A percentile compares a stretch with the other conserved stretches of the same genome.
These are phyloP conservation scores for Pitangus sulphuratus DNA, from an alignment of 2,797 vertebrate genomes.

Conservation along the genomic window DNA sequence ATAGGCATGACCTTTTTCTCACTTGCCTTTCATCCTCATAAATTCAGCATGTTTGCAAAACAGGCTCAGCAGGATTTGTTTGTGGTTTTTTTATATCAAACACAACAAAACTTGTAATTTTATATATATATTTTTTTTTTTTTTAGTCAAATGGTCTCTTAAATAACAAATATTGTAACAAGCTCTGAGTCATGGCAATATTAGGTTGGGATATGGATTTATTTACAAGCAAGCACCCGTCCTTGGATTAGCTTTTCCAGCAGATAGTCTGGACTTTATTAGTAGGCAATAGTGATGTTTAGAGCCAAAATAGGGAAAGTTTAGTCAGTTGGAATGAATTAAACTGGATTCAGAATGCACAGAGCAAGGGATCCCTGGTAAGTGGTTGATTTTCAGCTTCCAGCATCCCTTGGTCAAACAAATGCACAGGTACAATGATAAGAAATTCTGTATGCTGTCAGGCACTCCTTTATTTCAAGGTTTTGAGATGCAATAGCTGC, in stretches of 20 bases:
- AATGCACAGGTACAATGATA: background rate
- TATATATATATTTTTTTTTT: too few relatives aligned
- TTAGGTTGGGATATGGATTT: background rate
- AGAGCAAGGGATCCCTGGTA: background rate
- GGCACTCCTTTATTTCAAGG: background rate
- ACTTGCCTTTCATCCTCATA: slow-evolving; percentile 52
- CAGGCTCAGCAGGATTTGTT: background rate
- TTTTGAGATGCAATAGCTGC: background rate
- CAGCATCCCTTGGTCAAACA: background rate
- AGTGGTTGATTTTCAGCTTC: background rate
- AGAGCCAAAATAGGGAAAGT: background rate
- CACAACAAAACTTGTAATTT: slow-evolving; percentile 10
- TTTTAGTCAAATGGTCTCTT: slow-evolving; percentile 3
- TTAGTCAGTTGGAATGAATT: background rate
- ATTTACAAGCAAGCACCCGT: background rate
- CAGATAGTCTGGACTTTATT: background rate
- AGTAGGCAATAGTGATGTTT: background rate
- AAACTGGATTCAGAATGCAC: background rate
- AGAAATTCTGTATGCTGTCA: background rate
- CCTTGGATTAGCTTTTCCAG: background rate
- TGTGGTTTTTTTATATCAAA: slow-evolving; percentile 14
- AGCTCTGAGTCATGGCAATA: background rate
- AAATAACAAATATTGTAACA: slow-evolving; percentile 59
- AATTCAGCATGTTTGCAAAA: slow-evolving; percentile 60
- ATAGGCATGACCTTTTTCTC: slow-evolving; percentile 69